These are phyloP conservation scores for Darevskia nairensis DNA, from an alignment of 2,797 vertebrate genomes.

Conservation along the genomic window DNA sequence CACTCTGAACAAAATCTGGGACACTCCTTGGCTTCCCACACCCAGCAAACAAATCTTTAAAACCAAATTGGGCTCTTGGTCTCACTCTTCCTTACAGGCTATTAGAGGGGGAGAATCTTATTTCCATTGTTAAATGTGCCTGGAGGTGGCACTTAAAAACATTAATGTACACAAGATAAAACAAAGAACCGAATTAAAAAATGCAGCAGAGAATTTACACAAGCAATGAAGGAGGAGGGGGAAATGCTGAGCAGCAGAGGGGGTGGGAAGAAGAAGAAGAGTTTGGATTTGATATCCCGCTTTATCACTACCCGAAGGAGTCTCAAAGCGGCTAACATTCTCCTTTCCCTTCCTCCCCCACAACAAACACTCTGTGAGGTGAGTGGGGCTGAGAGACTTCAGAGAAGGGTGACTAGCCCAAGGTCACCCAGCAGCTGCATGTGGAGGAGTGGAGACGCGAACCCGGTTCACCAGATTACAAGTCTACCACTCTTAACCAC, in stretches of 20 bases:
- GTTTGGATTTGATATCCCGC: no score
- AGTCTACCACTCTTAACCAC: no score
- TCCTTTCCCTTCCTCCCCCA: no score
- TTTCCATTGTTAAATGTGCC: constrained; percentile 11
- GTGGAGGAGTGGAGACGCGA: no score
- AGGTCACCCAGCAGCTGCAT: no score
- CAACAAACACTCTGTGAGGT: no score
- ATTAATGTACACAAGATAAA: constrained; percentile 21
- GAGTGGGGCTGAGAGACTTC: no score
- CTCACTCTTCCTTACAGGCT: not conserved
- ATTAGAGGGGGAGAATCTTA: not conserved
- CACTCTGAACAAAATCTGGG: not conserved
- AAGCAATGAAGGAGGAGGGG: not conserved
- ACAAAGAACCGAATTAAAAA: constrained; percentile 23
- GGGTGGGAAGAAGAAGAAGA: no score
- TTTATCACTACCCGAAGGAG: no score
- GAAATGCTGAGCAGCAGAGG: not conserved
- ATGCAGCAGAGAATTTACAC: constrained; percentile 4
- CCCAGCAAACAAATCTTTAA: not conserved
- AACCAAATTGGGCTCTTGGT: not conserved
- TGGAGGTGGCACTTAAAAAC: not conserved
- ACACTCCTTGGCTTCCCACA: not conserved
- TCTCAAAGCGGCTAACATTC: no score
- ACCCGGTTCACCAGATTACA: no score
- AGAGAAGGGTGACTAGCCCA: no score